Percentiles rank a stretch among this genome's conserved stretches.
These are phyloP conservation scores for Karalla daura DNA, from an alignment of 2,797 vertebrate genomes.

Conservation along the genomic window DNA sequence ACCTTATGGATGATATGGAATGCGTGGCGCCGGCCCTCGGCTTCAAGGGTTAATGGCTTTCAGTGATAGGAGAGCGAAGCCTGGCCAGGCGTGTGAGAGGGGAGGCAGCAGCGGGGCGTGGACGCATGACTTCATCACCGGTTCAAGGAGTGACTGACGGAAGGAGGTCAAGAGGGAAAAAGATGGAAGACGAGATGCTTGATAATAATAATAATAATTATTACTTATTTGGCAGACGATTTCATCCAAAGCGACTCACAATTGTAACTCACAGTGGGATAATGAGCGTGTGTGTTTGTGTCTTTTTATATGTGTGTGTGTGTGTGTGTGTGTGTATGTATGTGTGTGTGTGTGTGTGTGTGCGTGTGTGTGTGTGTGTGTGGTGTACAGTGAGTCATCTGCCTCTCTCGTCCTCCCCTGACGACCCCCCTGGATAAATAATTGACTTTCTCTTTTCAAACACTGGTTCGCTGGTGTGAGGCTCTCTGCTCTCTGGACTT, in stretches of 20 bases:
- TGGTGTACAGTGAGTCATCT: constrained; percentile 57
- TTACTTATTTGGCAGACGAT: too few species aligned
- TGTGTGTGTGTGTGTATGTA: too few species aligned
- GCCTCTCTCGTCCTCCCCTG: constrained; percentile 35
- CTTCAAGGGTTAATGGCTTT: constrained; percentile 52
- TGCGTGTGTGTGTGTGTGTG: constrained; percentile 21
- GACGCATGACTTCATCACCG: constrained; percentile 59
- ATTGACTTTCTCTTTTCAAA: constrained; percentile 51
- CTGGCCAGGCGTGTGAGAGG: constrained; percentile 9
- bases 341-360: constrained; percentile 3
- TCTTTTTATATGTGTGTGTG: too few species aligned
- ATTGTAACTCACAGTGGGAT: too few species aligned
- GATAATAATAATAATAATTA: too few species aligned
- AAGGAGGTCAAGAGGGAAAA: constrained; percentile 43
- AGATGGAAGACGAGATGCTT: constrained; percentile 18
- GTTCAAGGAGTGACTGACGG: constrained; percentile 43
- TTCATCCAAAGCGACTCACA: too few species aligned
- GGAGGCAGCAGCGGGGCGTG: constrained; percentile 22
- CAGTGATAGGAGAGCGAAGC: constrained; percentile 10
- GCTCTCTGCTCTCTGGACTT: constrained; percentile 52
- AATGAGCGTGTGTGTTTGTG: too few species aligned
- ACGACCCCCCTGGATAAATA: constrained; percentile 56
- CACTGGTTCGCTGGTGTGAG: constrained; percentile 45
- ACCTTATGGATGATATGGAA: constrained; percentile 46
- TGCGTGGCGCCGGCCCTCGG: neutral